Evolutionary conservation across 1,140 invertebrate species (phyloP).

Genomic region (Ostrea denselamellosa): DNA sequence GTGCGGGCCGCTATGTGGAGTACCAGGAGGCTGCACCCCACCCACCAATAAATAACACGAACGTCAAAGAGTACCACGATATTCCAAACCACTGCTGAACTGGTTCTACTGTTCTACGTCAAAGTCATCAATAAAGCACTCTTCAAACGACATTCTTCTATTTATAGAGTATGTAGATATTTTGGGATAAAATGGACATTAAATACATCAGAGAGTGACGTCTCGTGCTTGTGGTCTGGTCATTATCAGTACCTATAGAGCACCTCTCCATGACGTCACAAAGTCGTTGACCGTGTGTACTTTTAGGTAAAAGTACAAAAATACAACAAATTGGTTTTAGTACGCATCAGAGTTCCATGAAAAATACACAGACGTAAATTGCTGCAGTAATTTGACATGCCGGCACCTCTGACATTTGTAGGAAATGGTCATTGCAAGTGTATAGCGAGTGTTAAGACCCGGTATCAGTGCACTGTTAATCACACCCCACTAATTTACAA

Average conservation of each 20-base stretch:
- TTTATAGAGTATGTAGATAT: not conserved
- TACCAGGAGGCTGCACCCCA: not conserved
- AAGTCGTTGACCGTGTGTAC: not conserved
- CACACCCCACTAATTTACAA: too few relatives aligned
- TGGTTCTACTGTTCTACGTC: too few relatives aligned
- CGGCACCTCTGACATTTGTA: not conserved
- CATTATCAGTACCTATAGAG: not conserved
- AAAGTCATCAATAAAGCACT: too few relatives aligned
- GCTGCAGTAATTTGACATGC: not conserved
- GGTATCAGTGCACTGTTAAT: not conserved
- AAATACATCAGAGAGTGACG: not conserved
- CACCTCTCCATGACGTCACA: not conserved
- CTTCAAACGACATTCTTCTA: not conserved
- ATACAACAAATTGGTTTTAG: not conserved
- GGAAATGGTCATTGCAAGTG: not conserved
- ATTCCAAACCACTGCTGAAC: not conserved
- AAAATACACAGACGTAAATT: not conserved
- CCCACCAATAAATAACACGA: not conserved
- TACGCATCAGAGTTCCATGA: not conserved
- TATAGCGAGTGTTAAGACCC: not conserved
- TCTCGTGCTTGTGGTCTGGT: not conserved
- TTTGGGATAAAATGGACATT: not conserved
- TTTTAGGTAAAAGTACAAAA: slow-evolving; percentile 14
- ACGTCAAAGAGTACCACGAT: not conserved
- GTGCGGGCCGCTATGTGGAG: not conserved